Base-by-base conservation (phyloP, 1,140 invertebrate species). In the Drosophila ananassae region DNA sequence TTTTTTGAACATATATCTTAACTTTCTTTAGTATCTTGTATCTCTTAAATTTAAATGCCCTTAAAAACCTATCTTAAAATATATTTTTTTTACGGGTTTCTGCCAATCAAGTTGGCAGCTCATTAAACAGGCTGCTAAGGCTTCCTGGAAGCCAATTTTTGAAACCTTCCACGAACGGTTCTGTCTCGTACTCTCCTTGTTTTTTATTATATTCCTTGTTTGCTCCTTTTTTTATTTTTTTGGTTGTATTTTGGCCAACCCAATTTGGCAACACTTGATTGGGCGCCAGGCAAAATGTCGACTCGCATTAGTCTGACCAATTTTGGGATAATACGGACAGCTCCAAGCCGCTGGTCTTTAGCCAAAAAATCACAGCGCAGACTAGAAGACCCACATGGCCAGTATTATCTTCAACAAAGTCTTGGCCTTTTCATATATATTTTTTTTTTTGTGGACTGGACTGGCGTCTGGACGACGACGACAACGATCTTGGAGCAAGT, bases 251-350 rank as follows among this genome's bases (percentile, higher is more conserved):
- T 24, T 56, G 34, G 55, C 61, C 84, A 84, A 89, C 84, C 79
- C 78, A 85, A 87, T 87, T 87, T 87, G 58, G 74, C 77, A 90
- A 90, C 89, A 90, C 89, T 90, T 89, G 89, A 90, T 90, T 90
- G 89, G 89, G 89, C 89, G 89, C 89, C 89, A 82, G 84, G 77
- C 68, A 78, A 90, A 75, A 71, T 78, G 78, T 89, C 77, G 74
- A 66, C 62, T 61, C 69, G 55, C 53, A 89, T 89, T 85, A 87
- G 79, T 28, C 60, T 61, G 44, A 22, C 67, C 62, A 53, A 66
- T 58, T 57, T 66, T 25, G 41, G 63, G 62, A 74, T 81, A 53
- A 41, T 74, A 57, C 73, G 72, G 87, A 90, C 89, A 90, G 87
- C 71, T 89, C 62, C 75, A 81, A 89, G 89, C 89, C 84, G 83